A percentile compares a stretch with the other conserved stretches of the same genome.
phyloP scores from a whole-genome alignment of 2,888 invertebrate species.

The Macrophya annulata region DNA sequence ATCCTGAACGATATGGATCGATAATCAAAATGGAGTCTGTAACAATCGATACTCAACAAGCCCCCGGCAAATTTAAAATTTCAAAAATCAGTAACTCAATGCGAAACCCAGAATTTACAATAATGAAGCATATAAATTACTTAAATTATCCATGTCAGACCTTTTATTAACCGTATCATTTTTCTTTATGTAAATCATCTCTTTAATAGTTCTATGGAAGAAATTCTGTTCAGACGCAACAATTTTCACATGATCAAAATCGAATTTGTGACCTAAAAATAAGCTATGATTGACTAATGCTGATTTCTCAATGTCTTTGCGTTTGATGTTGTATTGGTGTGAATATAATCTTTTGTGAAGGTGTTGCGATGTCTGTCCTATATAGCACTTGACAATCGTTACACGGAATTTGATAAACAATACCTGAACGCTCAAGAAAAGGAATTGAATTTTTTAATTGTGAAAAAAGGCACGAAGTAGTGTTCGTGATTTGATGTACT shows the following conservation, averaged over 20 bases:
- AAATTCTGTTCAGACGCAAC: not conserved
- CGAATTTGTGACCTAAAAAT: not conserved
- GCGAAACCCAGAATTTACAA: too few species aligned
- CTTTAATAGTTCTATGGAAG: not conserved
- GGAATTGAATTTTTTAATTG: slow-evolving; percentile 4
- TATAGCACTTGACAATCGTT: not conserved
- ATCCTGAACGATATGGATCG: too few species aligned
- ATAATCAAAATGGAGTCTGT: too few species aligned
- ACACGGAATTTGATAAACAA: slow-evolving; percentile 27
- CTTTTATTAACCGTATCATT: slow-evolving; percentile 35
- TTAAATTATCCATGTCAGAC: slow-evolving; percentile 33
- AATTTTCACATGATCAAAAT: not conserved
- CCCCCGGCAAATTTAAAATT: too few species aligned
- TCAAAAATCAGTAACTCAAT: too few species aligned
- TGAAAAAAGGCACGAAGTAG: not conserved
- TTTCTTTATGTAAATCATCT: slow-evolving; percentile 29
- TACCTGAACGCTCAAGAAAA: not conserved
- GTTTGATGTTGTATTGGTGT: slow-evolving; percentile 34
- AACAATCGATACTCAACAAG: too few species aligned
- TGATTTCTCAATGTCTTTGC: not conserved
- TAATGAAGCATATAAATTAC: not conserved
- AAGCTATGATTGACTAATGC: not conserved
- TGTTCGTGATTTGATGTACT: not conserved
- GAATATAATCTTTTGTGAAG: not conserved
- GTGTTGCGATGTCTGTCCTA: slow-evolving; percentile 33